Conservation (phyloP, 1,140 invertebrate genomes). For the Drosophila tsacasi region DNA sequence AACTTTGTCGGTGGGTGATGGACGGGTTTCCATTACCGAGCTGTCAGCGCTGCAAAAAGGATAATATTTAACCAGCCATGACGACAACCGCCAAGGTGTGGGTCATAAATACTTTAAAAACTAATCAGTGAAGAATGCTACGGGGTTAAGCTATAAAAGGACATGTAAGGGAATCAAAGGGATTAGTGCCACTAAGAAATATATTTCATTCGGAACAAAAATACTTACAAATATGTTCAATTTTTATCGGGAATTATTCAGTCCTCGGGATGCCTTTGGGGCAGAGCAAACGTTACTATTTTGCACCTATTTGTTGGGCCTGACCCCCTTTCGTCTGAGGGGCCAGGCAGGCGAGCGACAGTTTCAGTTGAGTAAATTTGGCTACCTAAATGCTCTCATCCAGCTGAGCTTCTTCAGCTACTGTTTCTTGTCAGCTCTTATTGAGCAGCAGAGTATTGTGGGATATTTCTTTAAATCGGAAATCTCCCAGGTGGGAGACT, state of each 20-base stretch:
- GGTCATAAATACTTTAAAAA: slow-evolving; percentile 52
- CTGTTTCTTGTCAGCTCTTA: slow-evolving; percentile 69
- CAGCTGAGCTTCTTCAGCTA: slow-evolving; percentile 78
- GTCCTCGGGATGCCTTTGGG: slow-evolving; percentile 67
- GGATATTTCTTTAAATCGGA: slow-evolving; percentile 80
- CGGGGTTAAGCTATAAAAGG: slow-evolving; percentile 53
- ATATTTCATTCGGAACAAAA: neutral
- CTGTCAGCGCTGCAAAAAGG: slow-evolving; percentile 52
- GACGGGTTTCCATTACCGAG: slow-evolving; percentile 68
- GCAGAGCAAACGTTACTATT: slow-evolving; percentile 68
- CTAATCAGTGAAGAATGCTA: slow-evolving; percentile 29
- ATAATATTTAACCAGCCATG: slow-evolving; percentile 27
- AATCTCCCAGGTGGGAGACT: slow-evolving; percentile 77
- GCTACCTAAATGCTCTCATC: slow-evolving; percentile 69
- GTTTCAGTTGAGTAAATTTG: slow-evolving; percentile 63
- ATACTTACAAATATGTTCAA: slow-evolving; percentile 48
- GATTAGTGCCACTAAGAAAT: slow-evolving; percentile 15
- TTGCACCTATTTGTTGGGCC: slow-evolving; percentile 71
- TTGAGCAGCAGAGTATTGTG: slow-evolving; percentile 78
- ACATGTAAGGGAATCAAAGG: neutral
- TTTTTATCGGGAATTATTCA: slow-evolving; percentile 42
- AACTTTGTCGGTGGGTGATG: slow-evolving; percentile 38
- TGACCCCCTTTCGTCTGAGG: slow-evolving; percentile 68
- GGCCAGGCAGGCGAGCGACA: slow-evolving; percentile 35
- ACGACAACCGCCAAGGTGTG: slow-evolving; percentile 48